phyloP scores from a whole-genome alignment of 35 echinoderm and acorn worm genomes.

The Ptychodera flava region DNA sequence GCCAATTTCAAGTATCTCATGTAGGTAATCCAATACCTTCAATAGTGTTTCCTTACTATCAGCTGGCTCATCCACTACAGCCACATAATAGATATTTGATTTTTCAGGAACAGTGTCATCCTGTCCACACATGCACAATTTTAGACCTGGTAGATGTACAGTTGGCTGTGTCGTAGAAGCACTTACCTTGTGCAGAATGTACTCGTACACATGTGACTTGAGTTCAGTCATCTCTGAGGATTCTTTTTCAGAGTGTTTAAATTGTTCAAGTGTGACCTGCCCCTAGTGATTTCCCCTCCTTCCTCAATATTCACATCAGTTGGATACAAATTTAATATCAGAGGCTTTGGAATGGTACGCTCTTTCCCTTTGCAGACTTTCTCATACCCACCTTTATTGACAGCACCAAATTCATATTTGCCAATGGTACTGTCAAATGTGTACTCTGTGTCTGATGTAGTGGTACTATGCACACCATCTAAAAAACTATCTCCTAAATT shows the following conservation, averaged over 20 bases:
- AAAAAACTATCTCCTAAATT: neutral
- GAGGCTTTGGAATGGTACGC: neutral
- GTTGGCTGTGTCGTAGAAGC: conserved; percentile 2
- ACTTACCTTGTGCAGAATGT: neutral
- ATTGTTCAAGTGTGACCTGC: too few relatives aligned
- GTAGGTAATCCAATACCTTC: conserved; percentile 15
- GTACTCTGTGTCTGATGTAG: neutral
- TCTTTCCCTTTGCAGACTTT: neutral
- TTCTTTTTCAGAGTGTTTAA: too few relatives aligned
- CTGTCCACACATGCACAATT: neutral
- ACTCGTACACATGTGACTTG: too few relatives aligned
- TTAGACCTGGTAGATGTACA: conserved; percentile 35
- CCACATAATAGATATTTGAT: conserved; percentile 31
- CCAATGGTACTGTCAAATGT: neutral
- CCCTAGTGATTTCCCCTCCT: too few relatives aligned
- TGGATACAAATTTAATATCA: neutral
- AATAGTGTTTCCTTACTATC: conserved; percentile 25
- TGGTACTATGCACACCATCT: neutral
- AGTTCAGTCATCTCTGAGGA: too few relatives aligned
- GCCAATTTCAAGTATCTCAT: conserved; percentile 37
- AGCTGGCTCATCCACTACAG: conserved; percentile 16
- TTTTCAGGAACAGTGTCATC: neutral
- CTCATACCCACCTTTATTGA: neutral
- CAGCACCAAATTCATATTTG: neutral
- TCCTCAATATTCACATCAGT: too few relatives aligned